phyloP scores from a whole-genome alignment of 2,888 invertebrate species.

The Yponomeuta sedellus region DNA sequence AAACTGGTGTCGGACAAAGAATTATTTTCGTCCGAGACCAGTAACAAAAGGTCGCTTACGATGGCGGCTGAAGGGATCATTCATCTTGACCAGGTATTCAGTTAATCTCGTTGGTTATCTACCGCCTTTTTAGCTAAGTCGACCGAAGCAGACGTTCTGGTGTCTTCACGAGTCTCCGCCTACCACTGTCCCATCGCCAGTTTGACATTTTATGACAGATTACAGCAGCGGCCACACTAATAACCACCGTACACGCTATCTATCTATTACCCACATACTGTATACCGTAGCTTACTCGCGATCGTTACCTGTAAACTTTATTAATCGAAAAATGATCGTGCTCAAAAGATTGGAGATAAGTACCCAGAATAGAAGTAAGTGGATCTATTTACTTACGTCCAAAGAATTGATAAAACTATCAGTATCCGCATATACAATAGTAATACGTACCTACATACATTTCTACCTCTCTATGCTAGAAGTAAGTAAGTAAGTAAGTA shows the following conservation, averaged over 20 bases:
- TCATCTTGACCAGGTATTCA: too few relatives aligned
- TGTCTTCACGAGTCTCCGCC: neutral
- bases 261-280: slow-evolving; percentile 50
- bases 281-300: slow-evolving; percentile 47
- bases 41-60: too few relatives aligned
- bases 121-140: neutral
- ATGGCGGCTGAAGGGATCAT: too few relatives aligned
- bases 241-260: slow-evolving; percentile 63
- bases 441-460: too few relatives aligned
- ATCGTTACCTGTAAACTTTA: slow-evolving; percentile 55
- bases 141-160: neutral
- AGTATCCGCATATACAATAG: too few relatives aligned
- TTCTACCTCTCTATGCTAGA: too few relatives aligned
- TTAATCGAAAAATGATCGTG: slow-evolving; percentile 57
- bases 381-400: neutral
- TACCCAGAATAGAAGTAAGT: neutral
- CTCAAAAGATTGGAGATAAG: slow-evolving; percentile 39
- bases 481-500: too few relatives aligned
- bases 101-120: neutral
- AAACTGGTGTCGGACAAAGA: too few relatives aligned
- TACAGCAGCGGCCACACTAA: slow-evolving; percentile 61
- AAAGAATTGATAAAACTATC: neutral
- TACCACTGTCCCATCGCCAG: slow-evolving; percentile 31
- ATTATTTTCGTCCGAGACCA: too few relatives aligned
- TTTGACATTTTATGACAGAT: slow-evolving; percentile 71